Conservation (phyloP, 2,113 vertebrate species). For the Chlorodrepanis virens region DNA sequence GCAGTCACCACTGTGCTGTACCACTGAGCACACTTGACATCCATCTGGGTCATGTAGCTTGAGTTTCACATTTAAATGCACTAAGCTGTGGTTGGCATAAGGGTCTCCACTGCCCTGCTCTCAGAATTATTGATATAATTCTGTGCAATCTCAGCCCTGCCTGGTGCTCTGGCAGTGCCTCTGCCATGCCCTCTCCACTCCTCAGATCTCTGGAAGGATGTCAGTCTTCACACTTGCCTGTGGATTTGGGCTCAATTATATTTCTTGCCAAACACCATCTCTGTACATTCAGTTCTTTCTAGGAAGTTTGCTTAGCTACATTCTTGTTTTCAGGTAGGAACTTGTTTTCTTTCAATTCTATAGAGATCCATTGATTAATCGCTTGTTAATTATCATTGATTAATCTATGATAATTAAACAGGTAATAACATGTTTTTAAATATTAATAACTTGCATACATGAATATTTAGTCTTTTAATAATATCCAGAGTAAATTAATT, state of each 20-base stretch:
- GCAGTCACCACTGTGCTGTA: background rate
- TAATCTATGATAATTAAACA: conserved; percentile 20
- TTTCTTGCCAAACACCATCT: background rate
- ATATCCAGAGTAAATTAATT: background rate
- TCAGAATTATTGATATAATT: background rate
- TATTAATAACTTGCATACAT: background rate
- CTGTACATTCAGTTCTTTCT: background rate
- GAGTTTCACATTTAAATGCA: background rate
- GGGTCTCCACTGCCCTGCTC: background rate
- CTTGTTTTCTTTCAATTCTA: background rate
- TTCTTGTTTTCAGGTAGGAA: background rate
- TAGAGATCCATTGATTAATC: conserved; percentile 1
- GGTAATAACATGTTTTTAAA: conserved; percentile 11
- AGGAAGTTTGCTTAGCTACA: background rate
- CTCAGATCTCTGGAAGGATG: background rate
- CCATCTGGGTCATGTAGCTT: background rate
- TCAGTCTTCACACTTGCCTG: background rate
- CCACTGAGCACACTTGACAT: background rate
- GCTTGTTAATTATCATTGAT: conserved; percentile 6
- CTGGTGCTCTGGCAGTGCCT: background rate
- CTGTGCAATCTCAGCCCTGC: background rate
- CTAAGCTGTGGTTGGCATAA: background rate
- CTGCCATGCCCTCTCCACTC: background rate
- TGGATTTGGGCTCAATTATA: background rate
- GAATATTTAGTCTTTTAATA: conserved; percentile 25